A percentile compares a stretch with the other conserved stretches of the same genome.
These are phyloP conservation scores for Oncorhynchus gorbuscha DNA, from an alignment of 2,113 vertebrate species.

Conservation along the genomic window DNA sequence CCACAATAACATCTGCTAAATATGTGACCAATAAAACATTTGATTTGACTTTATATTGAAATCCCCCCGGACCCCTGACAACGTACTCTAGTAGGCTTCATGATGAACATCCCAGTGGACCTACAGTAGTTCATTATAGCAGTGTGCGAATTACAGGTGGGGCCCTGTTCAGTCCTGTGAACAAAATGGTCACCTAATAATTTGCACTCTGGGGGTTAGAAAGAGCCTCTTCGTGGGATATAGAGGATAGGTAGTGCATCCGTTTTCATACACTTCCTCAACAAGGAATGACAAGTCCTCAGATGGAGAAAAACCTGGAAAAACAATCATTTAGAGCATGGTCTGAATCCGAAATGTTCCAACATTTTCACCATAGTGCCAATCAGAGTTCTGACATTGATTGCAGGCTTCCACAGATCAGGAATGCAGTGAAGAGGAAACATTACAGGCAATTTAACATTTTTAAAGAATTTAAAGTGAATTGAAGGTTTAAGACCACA, in stretches of 20 bases:
- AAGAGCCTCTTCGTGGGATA: conserved; percentile 24
- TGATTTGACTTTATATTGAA: too few relatives aligned
- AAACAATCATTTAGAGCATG: conserved; percentile 41
- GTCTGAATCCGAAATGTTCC: conserved; percentile 39
- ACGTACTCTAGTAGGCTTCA: conserved; percentile 29
- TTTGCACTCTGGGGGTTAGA: conserved; percentile 8
- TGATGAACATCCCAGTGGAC: conserved; percentile 28
- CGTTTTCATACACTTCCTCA: conserved; percentile 15
- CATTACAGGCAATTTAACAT: conserved; percentile 35
- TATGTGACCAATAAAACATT: too few relatives aligned
- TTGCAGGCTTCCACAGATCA: conserved; percentile 44
- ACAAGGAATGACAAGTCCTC: conserved; percentile 19
- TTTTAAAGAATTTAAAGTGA: conserved; percentile 5
- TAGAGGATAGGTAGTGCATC: conserved; percentile 17
- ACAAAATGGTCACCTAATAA: too few relatives aligned
- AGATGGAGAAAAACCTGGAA: conserved; percentile 21
- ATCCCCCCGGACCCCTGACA: conserved; percentile 3
- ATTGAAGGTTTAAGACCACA: conserved; percentile 13
- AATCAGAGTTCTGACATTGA: conserved; percentile 37
- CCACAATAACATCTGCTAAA: too few relatives aligned
- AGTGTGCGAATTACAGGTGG: too few relatives aligned
- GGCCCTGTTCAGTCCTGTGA: too few relatives aligned
- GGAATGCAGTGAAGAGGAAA: background rate
- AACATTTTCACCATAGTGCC: too few relatives aligned
- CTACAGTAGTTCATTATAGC: conserved; percentile 23